Evolutionary conservation across 2,797 vertebrate species (phyloP), one percentile per base, ranked within the genome.

Genomic region (Tenualosa ilisha): DNA sequence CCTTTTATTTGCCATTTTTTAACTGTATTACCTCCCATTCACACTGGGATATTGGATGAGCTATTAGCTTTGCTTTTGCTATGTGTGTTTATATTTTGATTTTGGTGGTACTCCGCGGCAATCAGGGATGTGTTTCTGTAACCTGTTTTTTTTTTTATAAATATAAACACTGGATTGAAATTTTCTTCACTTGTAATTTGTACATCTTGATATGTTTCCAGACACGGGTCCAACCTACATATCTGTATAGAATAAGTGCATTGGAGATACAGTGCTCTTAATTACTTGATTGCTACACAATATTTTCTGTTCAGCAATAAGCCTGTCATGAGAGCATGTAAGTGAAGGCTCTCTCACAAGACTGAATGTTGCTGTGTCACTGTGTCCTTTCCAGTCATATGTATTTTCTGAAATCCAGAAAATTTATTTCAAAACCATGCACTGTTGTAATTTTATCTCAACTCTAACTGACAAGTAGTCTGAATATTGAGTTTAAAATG

Each of bases 21-120:
- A 79, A 79, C 40, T 17, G 46, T 43, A 79, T 79, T 79, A 79
- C 72, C 72, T 79, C 72, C 72, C 37, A 79, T 46, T 46, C 43
- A 22, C 15, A 79, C 20, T 79, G 17, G 20, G 72, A 79, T 43
- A 3, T 79, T 40, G 13, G 37, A 68, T 68, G 24, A 46, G 72
- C 20, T 43, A 43, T 56, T 5, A 37, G 20, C 40, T 46, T 11
- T 79, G 72, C 20, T 43, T 7, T 8, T 46, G 17, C 37, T 20
- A 15, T 40, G 46, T 49, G 50, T 22, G 5, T 20, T 46, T 43
- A 22, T 79, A 17, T 79, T 79, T 46, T 1, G 20, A 17, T 79
- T 46, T 72, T 40, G 72, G n/a, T 43, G 37, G 37, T 75, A 15
- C 17, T 75, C 17, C 4, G 17, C 17, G 40, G 40, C 31, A 75